Percentiles rank a stretch among this genome's conserved stretches.
Evolutionary conservation across 2,888 invertebrate genomes (phyloP).

Genomic region (Steinernema scapterisci): DNA sequence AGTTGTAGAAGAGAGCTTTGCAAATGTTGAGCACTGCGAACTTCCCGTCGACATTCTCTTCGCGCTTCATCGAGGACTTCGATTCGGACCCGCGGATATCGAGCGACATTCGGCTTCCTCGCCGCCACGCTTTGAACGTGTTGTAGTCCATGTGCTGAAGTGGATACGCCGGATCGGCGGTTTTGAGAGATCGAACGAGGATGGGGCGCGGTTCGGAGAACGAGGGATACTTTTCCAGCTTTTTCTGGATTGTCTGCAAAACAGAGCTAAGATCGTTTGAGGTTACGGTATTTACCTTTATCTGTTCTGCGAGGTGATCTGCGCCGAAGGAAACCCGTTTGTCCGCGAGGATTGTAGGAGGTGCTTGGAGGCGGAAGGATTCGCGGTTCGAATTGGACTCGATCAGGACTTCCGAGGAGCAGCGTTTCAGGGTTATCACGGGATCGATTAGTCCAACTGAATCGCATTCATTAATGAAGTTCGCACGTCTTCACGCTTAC

Average conservation of each 20-base stretch:
- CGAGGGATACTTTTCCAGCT: neutral
- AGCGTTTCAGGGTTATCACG: conserved; percentile 13
- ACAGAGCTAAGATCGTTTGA: neutral
- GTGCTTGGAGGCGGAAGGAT: neutral
- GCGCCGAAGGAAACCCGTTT: conserved; percentile 25
- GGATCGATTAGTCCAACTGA: conserved; percentile 19
- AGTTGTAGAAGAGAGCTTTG: conserved; percentile 10
- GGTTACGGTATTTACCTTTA: neutral
- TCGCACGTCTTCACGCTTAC: neutral
- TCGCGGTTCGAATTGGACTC: neutral
- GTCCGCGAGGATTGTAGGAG: neutral
- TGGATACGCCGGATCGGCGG: conserved; percentile 34
- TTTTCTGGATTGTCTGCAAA: neutral
- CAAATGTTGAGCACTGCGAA: conserved; percentile 6
- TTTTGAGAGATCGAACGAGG: conserved; percentile 31
- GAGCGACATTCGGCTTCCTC: conserved; percentile 44
- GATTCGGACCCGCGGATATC: conserved; percentile 32
- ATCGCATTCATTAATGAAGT: neutral
- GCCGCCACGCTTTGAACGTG: conserved; percentile 54
- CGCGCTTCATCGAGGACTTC: neutral
- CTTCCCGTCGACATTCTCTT: neutral
- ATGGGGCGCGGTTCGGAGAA: conserved; percentile 33
- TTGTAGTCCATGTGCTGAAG: conserved; percentile 57
- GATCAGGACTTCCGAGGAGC: conserved; percentile 17
- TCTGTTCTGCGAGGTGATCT: conserved; percentile 3